These are phyloP conservation scores for Craniophora ligustri DNA, from an alignment of 2,888 invertebrate genomes.

Conservation along the genomic window DNA sequence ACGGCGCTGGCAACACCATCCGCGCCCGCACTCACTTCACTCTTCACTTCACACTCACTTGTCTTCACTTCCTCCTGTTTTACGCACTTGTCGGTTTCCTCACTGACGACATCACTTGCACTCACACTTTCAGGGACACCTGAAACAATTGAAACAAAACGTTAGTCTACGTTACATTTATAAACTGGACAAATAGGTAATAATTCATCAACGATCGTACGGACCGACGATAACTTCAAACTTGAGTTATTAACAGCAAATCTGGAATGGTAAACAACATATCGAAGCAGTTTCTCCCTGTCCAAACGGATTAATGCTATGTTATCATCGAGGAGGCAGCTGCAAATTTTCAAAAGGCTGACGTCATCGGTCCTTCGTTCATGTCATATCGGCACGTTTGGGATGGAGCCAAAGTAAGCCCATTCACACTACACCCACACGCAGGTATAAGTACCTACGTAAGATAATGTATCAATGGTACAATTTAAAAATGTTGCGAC, in stretches of 20 bases:
- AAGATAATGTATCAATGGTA: constrained; percentile 36
- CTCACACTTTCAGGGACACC: constrained; percentile 81
- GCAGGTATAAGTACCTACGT: constrained; percentile 58
- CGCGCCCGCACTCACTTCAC: constrained; percentile 84
- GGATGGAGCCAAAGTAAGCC: constrained; percentile 79
- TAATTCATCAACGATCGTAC: too few species aligned
- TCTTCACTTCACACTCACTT: constrained; percentile 84
- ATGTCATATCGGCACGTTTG: constrained; percentile 75
- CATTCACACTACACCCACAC: constrained; percentile 82
- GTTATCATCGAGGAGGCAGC: constrained; percentile 65
- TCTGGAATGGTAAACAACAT: constrained; percentile 28
- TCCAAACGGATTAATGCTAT: constrained; percentile 46
- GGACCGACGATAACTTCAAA: too few species aligned
- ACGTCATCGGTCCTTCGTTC: constrained; percentile 68
- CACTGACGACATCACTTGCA: constrained; percentile 84
- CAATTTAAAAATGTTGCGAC: constrained; percentile 20
- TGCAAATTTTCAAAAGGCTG: constrained; percentile 70
- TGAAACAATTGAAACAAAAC: constrained; percentile 72
- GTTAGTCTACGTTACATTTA: too few species aligned
- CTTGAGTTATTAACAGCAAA: constrained; percentile 16
- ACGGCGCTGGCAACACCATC: constrained; percentile 87
- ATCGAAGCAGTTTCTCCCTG: constrained; percentile 39
- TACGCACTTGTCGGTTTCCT: constrained; percentile 82
- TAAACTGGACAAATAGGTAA: too few species aligned
- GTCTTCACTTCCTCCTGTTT: constrained; percentile 78